Evolutionary conservation across 2,888 invertebrate species (phyloP).

Genomic region (Malthinus flaveolus): DNA sequence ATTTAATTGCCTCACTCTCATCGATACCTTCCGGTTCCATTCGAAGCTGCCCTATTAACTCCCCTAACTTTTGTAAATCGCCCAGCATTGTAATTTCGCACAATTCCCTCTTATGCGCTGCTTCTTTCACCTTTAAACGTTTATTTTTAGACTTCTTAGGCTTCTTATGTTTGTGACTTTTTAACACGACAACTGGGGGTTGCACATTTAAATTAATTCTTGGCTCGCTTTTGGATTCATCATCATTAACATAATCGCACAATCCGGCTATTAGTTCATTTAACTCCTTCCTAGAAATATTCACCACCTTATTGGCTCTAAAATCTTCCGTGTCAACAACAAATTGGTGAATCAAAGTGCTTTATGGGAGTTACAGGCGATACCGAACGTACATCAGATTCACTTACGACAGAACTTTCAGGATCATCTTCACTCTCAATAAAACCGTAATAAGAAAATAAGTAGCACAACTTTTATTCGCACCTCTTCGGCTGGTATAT

Average conservation of each 20-base stretch:
- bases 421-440: too few relatives aligned
- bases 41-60: conserved; percentile 44
- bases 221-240: conserved; percentile 54
- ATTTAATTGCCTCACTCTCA: conserved; percentile 53
- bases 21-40: conserved; percentile 41
- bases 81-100: conserved; percentile 55
- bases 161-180: conserved; percentile 41
- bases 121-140: conserved; percentile 42
- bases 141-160: conserved; percentile 44
- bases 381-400: too few relatives aligned
- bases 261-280: conserved; percentile 81
- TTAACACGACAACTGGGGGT: conserved; percentile 16
- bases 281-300: conserved; percentile 84
- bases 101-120: conserved; percentile 53
- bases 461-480: too few relatives aligned
- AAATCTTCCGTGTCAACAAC: conserved; percentile 81
- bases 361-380: too few relatives aligned
- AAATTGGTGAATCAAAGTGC: too few relatives aligned
- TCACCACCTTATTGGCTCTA: conserved; percentile 74
- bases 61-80: conserved; percentile 54
- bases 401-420: too few relatives aligned
- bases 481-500: conserved; percentile 74
- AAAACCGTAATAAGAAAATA: too few relatives aligned
- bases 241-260: conserved; percentile 68
- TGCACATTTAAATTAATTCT: not conserved